These are phyloP conservation scores for Pseudorasbora parva DNA, from an alignment of 2,113 vertebrate genomes.

Conservation along the genomic window DNA sequence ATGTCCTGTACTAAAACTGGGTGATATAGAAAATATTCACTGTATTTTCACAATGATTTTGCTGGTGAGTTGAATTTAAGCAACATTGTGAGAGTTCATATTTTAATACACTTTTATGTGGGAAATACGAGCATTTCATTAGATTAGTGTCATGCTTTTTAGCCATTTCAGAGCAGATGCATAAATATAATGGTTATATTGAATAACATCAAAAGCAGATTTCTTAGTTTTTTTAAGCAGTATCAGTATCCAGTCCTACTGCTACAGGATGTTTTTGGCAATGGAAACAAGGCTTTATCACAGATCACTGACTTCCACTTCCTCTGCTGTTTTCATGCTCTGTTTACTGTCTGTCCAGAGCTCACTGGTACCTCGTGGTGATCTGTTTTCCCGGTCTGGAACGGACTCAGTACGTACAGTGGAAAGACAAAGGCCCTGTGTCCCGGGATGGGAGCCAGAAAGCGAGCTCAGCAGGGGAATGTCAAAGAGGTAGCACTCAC, in stretches of 20 bases:
- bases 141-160: not conserved
- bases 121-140: not conserved
- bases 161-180: not conserved
- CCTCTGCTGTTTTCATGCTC: not conserved
- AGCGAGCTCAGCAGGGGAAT: not conserved
- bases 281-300: not conserved
- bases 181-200: too few relatives aligned
- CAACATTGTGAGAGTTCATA: not conserved
- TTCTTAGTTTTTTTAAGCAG: not conserved
- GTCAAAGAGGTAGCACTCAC: constrained; percentile 47
- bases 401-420: constrained; percentile 74
- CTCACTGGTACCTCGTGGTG: constrained; percentile 93
- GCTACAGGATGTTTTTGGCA: not conserved
- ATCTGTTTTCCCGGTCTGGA: constrained; percentile 93
- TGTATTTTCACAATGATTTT: not conserved
- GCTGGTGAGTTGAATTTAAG: not conserved
- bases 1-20: not conserved
- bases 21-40: not conserved
- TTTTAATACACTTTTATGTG: not conserved
- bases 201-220: too few relatives aligned
- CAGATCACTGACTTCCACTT: constrained; percentile 2
- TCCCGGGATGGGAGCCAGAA: constrained; percentile 28
- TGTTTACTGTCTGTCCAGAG: constrained; percentile 67
- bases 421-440: constrained; percentile 55
- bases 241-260: not conserved